These are phyloP conservation scores for Pocillopora meandrina DNA, from an alignment of 92 coral and sea anemone genomes.

Conservation along the genomic window DNA sequence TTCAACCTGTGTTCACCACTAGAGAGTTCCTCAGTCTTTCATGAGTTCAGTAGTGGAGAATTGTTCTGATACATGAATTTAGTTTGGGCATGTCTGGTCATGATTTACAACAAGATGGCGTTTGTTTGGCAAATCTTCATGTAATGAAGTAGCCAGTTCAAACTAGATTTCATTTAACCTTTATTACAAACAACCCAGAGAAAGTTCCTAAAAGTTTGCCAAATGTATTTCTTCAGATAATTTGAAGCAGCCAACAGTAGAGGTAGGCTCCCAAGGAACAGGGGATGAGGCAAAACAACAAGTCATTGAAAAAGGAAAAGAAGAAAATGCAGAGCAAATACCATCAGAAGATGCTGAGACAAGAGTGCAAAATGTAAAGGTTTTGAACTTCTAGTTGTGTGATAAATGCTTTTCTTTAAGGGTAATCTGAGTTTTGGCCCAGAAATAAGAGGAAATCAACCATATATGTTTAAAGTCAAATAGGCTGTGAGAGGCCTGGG, in stretches of 20 bases:
- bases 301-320: not conserved
- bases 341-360: conserved; percentile 20
- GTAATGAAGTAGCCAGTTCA: not conserved
- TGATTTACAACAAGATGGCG: not conserved
- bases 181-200: not conserved
- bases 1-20: no score
- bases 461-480: no score
- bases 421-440: not conserved
- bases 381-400: not conserved
- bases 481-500: no score
- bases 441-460: no score
- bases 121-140: not conserved
- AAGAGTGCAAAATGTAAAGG: not conserved
- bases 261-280: not conserved
- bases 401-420: no score
- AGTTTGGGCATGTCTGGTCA: no score
- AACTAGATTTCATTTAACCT: not conserved
- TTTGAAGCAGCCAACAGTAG: not conserved
- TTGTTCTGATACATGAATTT: no score
- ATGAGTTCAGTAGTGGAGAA: no score
- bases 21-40: no score
- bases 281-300: not conserved
- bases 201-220: not conserved
- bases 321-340: not conserved
- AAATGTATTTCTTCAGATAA: conserved; percentile 1